Evolutionary conservation across 1,140 invertebrate species (phyloP).

Genomic region (Trichoplusia ni): DNA sequence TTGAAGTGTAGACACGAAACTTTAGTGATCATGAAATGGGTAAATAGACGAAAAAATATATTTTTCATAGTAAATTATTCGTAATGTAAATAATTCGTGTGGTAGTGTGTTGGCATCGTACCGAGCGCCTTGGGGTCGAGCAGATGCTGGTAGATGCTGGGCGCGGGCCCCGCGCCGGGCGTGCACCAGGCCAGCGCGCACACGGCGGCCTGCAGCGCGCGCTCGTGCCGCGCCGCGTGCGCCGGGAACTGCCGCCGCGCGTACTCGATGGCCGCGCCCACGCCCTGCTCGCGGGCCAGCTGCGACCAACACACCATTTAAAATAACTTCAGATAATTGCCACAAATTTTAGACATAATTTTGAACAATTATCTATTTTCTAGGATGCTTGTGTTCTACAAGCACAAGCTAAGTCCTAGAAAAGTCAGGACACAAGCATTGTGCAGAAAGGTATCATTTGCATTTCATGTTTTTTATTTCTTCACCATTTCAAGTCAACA

Average conservation of each 20-base stretch:
- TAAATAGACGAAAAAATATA: neutral
- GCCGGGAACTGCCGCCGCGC: conserved; percentile 90
- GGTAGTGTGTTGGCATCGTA: conserved; percentile 23
- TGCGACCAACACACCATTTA: too few species aligned
- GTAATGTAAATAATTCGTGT: neutral
- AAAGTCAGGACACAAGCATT: too few species aligned
- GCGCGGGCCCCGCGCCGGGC: conserved; percentile 53
- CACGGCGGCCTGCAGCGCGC: conserved; percentile 66
- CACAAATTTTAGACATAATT: too few species aligned
- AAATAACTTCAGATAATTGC: too few species aligned
- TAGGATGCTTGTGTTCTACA: too few species aligned
- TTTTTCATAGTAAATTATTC: neutral
- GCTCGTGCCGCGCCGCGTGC: conserved; percentile 72
- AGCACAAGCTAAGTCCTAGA: too few species aligned
- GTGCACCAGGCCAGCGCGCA: conserved; percentile 72
- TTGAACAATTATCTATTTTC: too few species aligned
- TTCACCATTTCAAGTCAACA: too few species aligned
- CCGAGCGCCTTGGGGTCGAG: conserved; percentile 61
- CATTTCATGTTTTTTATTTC: too few species aligned
- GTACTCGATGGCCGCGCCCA: conserved; percentile 89
- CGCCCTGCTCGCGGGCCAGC: conserved; percentile 65
- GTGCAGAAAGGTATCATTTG: too few species aligned
- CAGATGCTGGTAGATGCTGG: conserved; percentile 54
- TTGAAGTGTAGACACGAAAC: neutral
- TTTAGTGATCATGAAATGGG: neutral